These are phyloP conservation scores for Drosophila trapezifrons DNA, from an alignment of 1,140 invertebrate genomes.

Conservation along the genomic window DNA sequence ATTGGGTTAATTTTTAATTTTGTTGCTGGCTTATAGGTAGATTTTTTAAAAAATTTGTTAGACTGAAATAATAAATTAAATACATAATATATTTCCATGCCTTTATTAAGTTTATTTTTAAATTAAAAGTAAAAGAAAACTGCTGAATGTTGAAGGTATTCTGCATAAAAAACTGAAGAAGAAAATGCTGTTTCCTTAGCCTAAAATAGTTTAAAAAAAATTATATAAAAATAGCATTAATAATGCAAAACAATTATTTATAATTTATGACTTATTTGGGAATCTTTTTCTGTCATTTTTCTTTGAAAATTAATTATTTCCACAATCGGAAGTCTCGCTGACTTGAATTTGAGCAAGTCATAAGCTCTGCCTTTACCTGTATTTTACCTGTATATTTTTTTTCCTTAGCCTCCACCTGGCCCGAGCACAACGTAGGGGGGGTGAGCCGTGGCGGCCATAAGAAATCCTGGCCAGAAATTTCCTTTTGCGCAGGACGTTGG, in stretches of 20 bases:
- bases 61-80: not conserved
- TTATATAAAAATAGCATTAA: no score
- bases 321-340: conserved; percentile 73
- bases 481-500: conserved; percentile 39
- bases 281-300: conserved; percentile 25
- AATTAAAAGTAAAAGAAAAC: no score
- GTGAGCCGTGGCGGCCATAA: conserved; percentile 26
- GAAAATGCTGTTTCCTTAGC: no score
- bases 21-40: no score
- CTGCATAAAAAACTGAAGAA: no score
- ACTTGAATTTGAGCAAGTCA: conserved; percentile 67
- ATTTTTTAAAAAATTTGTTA: no score
- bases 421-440: conserved; percentile 20
- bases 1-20: not conserved
- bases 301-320: conserved; percentile 68
- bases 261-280: not conserved
- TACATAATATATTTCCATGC: not conserved
- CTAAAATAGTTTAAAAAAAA: no score
- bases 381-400: not conserved
- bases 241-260: no score
- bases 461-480: conserved; percentile 32
- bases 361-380: conserved; percentile 4
- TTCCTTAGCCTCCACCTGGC: not conserved
- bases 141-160: no score
- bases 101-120: no score